phyloP scores from a whole-genome alignment of 2,888 invertebrate species.

The Toxonevra muliebris region DNA sequence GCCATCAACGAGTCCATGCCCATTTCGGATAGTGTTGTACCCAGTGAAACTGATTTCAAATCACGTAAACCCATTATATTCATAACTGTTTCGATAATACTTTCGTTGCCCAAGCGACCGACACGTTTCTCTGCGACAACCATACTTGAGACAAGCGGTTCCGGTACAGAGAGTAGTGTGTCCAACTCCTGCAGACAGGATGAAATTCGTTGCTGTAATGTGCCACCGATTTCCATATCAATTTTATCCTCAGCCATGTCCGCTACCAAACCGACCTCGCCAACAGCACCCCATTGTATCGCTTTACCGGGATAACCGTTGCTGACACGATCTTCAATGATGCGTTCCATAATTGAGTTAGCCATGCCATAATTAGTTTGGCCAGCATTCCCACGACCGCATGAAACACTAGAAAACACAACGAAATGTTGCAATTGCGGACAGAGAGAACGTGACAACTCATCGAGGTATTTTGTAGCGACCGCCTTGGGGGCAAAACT shows the following conservation, averaged over 20 bases:
- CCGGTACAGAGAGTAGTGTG: slow-evolving; percentile 75
- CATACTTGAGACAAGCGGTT: slow-evolving; percentile 80
- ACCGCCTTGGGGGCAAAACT: slow-evolving; percentile 81
- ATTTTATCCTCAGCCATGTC: slow-evolving; percentile 77
- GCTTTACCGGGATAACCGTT: slow-evolving; percentile 82
- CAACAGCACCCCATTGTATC: slow-evolving; percentile 93
- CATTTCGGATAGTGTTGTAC: slow-evolving; percentile 83
- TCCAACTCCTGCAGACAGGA: slow-evolving; percentile 83
- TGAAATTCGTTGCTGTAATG: slow-evolving; percentile 84
- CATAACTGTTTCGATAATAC: slow-evolving; percentile 78
- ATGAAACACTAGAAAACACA: slow-evolving; percentile 90
- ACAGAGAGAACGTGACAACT: slow-evolving; percentile 70
- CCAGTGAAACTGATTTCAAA: slow-evolving; percentile 74
- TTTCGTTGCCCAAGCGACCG: slow-evolving; percentile 70
- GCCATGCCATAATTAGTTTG: slow-evolving; percentile 69
- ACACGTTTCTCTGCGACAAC: slow-evolving; percentile 86
- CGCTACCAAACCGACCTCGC: slow-evolving; percentile 85
- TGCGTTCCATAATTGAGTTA: slow-evolving; percentile 39
- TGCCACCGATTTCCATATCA: slow-evolving; percentile 79
- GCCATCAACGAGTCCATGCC: slow-evolving; percentile 98
- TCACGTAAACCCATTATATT: slow-evolving; percentile 76
- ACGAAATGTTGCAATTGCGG: slow-evolving; percentile 78
- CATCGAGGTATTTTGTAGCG: slow-evolving; percentile 83
- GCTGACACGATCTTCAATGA: slow-evolving; percentile 74
- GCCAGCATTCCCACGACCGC: slow-evolving; percentile 90